A percentile compares a stretch with the other conserved stretches of the same genome.
Conservation (phyloP, 1,140 invertebrate species). For the Monochamus saltuarius region DNA sequence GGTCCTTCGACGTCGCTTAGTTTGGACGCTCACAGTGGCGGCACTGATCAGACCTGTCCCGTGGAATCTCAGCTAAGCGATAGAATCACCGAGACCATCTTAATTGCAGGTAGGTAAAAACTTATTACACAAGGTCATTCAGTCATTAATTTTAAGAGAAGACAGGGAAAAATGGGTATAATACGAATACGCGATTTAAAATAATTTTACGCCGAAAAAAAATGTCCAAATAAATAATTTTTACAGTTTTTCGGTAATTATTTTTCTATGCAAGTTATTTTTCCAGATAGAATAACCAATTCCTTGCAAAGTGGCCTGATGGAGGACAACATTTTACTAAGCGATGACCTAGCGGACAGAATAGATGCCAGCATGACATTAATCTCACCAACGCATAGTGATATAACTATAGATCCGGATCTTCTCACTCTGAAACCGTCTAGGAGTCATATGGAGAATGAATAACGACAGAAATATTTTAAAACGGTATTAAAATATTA, state of each 20-base stretch:
- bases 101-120: constrained; percentile 15
- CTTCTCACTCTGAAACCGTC: constrained; percentile 11
- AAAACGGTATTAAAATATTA: too few relatives aligned
- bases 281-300: constrained; percentile 19
- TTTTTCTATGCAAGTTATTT: background rate
- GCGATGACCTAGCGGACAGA: constrained; percentile 3
- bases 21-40: background rate
- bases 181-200: too few relatives aligned
- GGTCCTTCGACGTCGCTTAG: constrained; percentile 3
- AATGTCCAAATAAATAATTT: too few relatives aligned
- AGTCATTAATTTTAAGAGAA: too few relatives aligned
- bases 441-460: constrained; percentile 3
- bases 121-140: too few relatives aligned
- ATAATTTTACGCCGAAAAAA: background rate
- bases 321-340: constrained; percentile 12
- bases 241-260: too few relatives aligned
- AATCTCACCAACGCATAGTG: constrained; percentile 1
- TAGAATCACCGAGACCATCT: constrained; percentile 5
- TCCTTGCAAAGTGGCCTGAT: constrained; percentile 13
- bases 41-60: background rate
- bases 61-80: constrained; percentile 9
- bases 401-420: constrained; percentile 18
- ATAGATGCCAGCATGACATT: constrained; percentile 5
- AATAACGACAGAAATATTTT: background rate
- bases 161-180: too few relatives aligned